Percentiles rank a stretch among this genome's conserved stretches.
Conservation (phyloP, 2,113 vertebrate genomes). For the Passer domesticus region DNA sequence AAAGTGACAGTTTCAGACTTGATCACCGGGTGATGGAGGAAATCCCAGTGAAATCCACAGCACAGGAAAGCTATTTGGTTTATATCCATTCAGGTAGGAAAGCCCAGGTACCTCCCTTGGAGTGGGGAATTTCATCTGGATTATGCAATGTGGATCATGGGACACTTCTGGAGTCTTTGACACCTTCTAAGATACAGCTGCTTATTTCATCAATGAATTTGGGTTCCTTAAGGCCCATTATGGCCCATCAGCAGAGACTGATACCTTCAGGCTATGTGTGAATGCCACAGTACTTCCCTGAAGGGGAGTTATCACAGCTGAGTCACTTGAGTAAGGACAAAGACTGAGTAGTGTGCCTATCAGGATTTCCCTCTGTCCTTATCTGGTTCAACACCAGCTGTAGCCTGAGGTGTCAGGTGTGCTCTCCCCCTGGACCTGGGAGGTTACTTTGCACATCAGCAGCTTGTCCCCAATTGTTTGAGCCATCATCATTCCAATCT, state of each 20-base stretch:
- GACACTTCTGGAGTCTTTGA: background rate
- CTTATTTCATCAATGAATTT: background rate
- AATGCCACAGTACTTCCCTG: rapidly evolving
- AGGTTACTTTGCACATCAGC: too few species aligned
- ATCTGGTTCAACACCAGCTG: background rate
- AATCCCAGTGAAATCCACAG: background rate
- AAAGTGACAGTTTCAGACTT: background rate
- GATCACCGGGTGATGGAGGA: background rate
- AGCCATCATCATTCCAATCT: background rate
- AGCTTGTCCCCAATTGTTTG: background rate
- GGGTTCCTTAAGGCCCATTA: background rate
- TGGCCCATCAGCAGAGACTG: background rate
- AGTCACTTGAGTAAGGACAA: background rate
- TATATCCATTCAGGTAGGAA: background rate
- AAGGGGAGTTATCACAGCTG: background rate
- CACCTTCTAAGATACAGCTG: background rate
- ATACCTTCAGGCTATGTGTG: background rate
- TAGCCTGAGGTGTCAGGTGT: background rate
- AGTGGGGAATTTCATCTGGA: background rate
- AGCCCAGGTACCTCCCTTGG: background rate
- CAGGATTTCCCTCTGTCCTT: background rate
- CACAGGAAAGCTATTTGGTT: background rate
- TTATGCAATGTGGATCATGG: background rate
- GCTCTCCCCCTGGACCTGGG: background rate
- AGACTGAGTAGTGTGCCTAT: background rate